Base-by-base conservation (phyloP, 1,140 invertebrate genomes). In the Brachionus manjavacas region DNA sequence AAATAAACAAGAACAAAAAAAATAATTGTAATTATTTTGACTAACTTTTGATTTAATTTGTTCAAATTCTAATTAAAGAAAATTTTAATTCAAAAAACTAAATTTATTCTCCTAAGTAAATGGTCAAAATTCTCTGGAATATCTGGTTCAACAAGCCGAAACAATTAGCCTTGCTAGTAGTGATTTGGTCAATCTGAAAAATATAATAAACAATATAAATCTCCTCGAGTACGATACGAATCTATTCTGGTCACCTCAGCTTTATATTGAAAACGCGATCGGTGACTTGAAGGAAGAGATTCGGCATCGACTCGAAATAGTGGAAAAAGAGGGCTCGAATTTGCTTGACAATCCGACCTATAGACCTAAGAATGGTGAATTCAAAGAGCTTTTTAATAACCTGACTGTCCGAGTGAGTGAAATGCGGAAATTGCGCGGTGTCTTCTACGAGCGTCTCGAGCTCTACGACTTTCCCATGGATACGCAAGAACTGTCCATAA, bases 111-210 rank as follows among this genome's bases (percentile, higher is more conserved):
- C 1, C 31, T n/a, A 43, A 72, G 68, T 72, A 41, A 72, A 72
- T 72, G 68, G 35, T 6, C 2, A 39, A 8, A 72, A 39, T 41
- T 41, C 68, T 16, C 39, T 81, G 8, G 52, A 68, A 25, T 35
- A 25, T 23, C 14, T 81, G 39, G 9, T 64, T 41, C n/a, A 43
- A 28, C 52, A 81, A 60, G 79, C 79, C 49, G 64, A 81, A 64
- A 43, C 31, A 20, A 43, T 46, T 11, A 39, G 35, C 41, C 60
- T 81, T 16, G 3, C 23, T 11, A 23, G 1, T 4, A 81, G 31
- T 43, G 66, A 81, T 81, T 64, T 81, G 39, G 25, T 81, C 9
- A 81, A 81, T 81, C 28, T 81, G n/a, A 81, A 81, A 81, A 81
- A 81, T 46, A 81, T 81, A 31, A 81, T 81, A 31, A 81, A 60